Base-by-base conservation (phyloP, 2,888 invertebrate species). In the Caenorhabditis sulstoni region DNA sequence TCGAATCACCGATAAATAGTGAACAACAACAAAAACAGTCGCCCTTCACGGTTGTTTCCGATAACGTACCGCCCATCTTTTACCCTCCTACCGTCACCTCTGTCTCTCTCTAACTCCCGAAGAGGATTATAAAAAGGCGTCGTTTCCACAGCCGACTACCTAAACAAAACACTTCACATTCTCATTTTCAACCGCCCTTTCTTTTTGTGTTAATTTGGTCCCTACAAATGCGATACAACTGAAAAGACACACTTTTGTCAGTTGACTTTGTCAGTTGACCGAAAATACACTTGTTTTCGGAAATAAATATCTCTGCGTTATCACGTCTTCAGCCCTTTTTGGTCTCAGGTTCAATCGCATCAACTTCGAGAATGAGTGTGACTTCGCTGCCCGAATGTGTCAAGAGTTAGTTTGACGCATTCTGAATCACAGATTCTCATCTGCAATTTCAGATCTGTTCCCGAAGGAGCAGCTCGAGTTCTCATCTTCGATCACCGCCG, bases 401-500 rank as follows among this genome's bases (percentile, higher is more conserved):
- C 29, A 71, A 65, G 39, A 73, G 78, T 78, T 22, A 50, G 65
- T 20, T 3, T 29, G 29, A 5, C 29, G 37, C n/a, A 37, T 47
- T 23, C 45, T 9, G n/a, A n/a, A n/a, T n/a, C n/a, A n/a, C 11
- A 45, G 22, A 37, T 9, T 49, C 12, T 16, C 8, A 20, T 22
- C n/a, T 8, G 22, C 49, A 11, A 14, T 74, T 82, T 53, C 70
- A 83, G 83, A 57, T 18, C 59, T 83, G 49, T 81, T 83, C 71
- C 83, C 83, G 58, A 83, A 70, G 47, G 83, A 83, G 66, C 79
- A 83, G 55, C 50, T 83, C 16, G 83, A 83, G 29, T 83, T 81
- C 59, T 79, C 81, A 9, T 66, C 71, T 11, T 58, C 65, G 22
- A 81, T 83, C 47, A 81, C 83, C 9, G 61, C 53, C n/a, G 81